Conservation (phyloP, 1,140 invertebrate genomes). For the Lanistes nyassanus region DNA sequence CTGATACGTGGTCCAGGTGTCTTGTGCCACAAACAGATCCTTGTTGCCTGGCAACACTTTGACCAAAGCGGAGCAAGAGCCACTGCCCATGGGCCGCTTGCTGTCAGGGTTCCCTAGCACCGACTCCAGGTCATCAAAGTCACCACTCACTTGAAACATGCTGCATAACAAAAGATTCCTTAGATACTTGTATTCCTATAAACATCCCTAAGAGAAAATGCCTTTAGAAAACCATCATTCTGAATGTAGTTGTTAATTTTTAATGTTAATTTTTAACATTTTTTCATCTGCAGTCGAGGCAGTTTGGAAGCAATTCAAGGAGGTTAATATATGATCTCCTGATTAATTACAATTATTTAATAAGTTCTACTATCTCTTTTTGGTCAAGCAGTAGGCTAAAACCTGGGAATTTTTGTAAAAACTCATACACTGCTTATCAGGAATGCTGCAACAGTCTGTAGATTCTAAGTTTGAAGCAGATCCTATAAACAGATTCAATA, state of each 20-base stretch:
- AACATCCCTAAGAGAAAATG: too few relatives aligned
- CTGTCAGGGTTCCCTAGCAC: constrained; percentile 56
- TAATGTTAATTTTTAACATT: neutral
- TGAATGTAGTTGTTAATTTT: neutral
- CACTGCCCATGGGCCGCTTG: constrained; percentile 60
- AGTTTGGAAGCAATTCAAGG: neutral
- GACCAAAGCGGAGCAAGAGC: constrained; percentile 74
- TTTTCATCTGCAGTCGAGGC: neutral
- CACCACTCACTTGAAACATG: constrained; percentile 74
- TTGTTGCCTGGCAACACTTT: constrained; percentile 71
- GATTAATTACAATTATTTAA: too few relatives aligned
- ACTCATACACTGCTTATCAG: too few relatives aligned
- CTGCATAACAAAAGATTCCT: constrained; percentile 38
- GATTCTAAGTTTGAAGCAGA: too few relatives aligned
- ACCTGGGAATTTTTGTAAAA: too few relatives aligned
- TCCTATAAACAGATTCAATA: too few relatives aligned
- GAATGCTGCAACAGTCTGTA: too few relatives aligned
- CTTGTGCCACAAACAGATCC: constrained; percentile 75
- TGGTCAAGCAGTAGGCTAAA: too few relatives aligned
- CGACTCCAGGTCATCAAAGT: constrained; percentile 79
- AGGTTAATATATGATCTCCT: too few relatives aligned
- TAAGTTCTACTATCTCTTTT: too few relatives aligned
- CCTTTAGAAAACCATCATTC: neutral
- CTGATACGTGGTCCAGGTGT: constrained; percentile 80
- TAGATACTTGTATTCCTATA: neutral